Percentiles rank a stretch among this genome's conserved stretches.
phyloP scores from a whole-genome alignment of 2,888 invertebrate species.

The Volucella zonaria region DNA sequence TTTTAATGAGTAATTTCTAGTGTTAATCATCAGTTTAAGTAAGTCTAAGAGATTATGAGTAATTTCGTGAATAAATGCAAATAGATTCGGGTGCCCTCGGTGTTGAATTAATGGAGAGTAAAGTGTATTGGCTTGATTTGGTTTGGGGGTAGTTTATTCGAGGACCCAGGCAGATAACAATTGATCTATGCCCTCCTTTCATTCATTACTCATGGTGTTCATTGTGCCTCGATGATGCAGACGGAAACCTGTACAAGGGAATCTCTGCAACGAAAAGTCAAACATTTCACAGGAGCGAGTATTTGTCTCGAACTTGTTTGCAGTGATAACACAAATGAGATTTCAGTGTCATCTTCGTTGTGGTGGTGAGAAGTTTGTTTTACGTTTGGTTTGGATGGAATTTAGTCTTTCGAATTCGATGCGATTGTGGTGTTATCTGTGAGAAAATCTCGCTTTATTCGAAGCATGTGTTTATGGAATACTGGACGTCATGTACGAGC shows the following conservation, averaged over 20 bases:
- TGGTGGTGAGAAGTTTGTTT: background rate
- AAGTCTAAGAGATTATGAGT: background rate
- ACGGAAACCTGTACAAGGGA: background rate
- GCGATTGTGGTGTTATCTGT: background rate
- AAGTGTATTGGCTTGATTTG: constrained; percentile 36
- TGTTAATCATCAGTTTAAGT: background rate
- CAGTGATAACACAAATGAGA: constrained; percentile 25
- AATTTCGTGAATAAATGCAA: background rate
- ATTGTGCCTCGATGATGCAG: constrained; percentile 3
- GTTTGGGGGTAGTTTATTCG: constrained; percentile 4
- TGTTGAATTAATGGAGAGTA: background rate
- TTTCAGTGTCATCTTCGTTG: constrained; percentile 17
- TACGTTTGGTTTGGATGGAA: constrained; percentile 5
- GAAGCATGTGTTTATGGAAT: background rate
- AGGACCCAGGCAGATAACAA: constrained; percentile 9
- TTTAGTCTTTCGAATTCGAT: background rate
- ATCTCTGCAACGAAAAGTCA: background rate
- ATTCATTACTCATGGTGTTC: constrained; percentile 2
- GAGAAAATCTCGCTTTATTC: background rate
- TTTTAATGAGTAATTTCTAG: background rate
- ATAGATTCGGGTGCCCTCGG: background rate
- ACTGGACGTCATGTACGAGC: too few species aligned
- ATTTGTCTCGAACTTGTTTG: constrained; percentile 7
- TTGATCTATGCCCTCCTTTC: constrained; percentile 5
- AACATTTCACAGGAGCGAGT: background rate